Base-by-base conservation (phyloP, 2,888 invertebrate genomes). In the Sesamia inferens region DNA sequence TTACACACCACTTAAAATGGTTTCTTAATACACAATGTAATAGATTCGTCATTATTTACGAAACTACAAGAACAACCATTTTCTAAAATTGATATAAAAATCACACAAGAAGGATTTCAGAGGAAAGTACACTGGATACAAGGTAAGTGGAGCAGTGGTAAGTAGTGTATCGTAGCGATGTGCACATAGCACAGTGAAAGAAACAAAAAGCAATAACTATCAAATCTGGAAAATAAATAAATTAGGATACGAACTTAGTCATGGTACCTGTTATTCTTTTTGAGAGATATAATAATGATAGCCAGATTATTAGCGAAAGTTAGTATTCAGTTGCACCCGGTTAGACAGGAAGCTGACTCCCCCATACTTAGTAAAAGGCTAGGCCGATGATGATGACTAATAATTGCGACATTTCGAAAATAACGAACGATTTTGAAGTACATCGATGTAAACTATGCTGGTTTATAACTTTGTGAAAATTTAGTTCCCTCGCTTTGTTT, bases 71-170 rank as follows among this genome's bases (percentile, higher is more conserved):
- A n/a, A 63, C 54, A 51, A 31, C 19, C 16, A 55, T 64, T 59
- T 68, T 47, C 42, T 57, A 68, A 61, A 66, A 66, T 47, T 58
- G 65, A 31, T 62, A 57, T 22, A 51, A 69, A 76, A 59, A 62
- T 5, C 62, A 74, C 65, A 69, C 19, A 63, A 57, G 62, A 74
- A 76, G 84, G 54, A 72, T 74, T 54, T 64, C 57, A 74, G 63
- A 74, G 66, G 71, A 69, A 68, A 55, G 19, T 39, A n/a, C n/a
- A 63, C 62, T 64, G 82, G 73, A 79, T n/a, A 14, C 11, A 78
- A 82, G 84, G 85, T 85, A 48, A 85, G 85, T 85, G 54, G 19
- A 39, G 54, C 59, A 31, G 31, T 31, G 81, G 85, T 85, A 81
- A 85, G 86, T 85, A 75, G 67, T 14, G 63, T 24, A 44, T 31